Evolutionary conservation across 2,888 invertebrate species (phyloP), one percentile per base, ranked within the genome.

Genomic region (Melolontha melolontha): DNA sequence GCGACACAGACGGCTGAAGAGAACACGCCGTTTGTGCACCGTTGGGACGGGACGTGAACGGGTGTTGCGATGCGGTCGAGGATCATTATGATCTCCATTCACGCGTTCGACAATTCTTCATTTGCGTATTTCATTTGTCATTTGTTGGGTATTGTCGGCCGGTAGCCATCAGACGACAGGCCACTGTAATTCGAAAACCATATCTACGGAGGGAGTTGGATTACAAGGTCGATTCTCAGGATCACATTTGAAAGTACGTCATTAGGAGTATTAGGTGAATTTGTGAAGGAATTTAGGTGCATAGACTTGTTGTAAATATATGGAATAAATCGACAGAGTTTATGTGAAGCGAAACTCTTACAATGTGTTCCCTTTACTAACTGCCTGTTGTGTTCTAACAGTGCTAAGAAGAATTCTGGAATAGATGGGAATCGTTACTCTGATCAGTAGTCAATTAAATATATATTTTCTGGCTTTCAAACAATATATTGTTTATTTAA

Each of bases 91-190:
- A 78, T 76, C 77, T 76, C 83, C 82, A 83, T 83, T 83, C 83
- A 83, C 80, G 79, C 80, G 77, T 78, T 79, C 81, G 80, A 85
- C 85, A 85, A 84, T 85, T 85, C 84, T 84, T 84, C 84, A 84
- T 85, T 84, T 84, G 84, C 84, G 84, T 85, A 85, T 84, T 84
- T 84, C 84, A 84, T 84, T 84, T 84, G 84, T 84, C 84, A 84
- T 84, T 85, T 85, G 84, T 81, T 78, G 77, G 72, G 83, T 83
- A 85, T 85, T 85, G 85, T 85, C 76, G 76, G 70, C 39, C 52
- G 64, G 64, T 64, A 51, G 64, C 64, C 64, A 65, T 59, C 73
- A 68, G 69, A 70, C 66, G 69, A 69, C 66, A 34, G 34, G 34
- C 34, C 7, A 68, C 67, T 55, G 69, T 73, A 73, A 73, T 73